Percentiles rank a stretch among this genome's conserved stretches.
Conservation (phyloP, 2,888 invertebrate genomes). For the Chaetogeoica ovagalla region DNA sequence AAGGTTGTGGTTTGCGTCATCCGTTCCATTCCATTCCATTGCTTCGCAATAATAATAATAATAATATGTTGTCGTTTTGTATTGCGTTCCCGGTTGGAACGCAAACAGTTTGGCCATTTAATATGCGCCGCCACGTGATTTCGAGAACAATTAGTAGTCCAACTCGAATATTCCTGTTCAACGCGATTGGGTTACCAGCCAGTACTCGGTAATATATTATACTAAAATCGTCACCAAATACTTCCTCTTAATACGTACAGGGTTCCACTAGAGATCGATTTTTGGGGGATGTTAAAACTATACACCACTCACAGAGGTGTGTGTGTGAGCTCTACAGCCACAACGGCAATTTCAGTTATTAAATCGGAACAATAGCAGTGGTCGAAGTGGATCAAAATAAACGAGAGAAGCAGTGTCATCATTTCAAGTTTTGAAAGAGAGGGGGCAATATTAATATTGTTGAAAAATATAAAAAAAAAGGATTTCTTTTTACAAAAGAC, state of each 20-base stretch:
- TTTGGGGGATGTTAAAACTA: no score
- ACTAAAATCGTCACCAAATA: neutral
- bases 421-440: no score
- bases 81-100: neutral
- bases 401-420: no score
- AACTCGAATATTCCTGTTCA: neutral
- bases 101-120: neutral
- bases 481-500: no score
- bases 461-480: no score
- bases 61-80: neutral
- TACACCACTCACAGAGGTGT: no score
- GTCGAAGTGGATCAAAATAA: no score
- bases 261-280: no score
- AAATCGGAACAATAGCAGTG: no score
- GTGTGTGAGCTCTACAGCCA: no score
- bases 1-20: constrained; percentile 34
- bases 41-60: neutral
- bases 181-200: neutral
- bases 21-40: neutral
- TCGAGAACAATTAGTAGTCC: neutral
- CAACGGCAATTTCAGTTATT: no score
- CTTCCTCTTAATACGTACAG: neutral
- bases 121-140: neutral
- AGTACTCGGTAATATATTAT: neutral
- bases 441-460: no score